phyloP scores from a whole-genome alignment of 2,888 invertebrate genomes.

The Thereva unica region DNA sequence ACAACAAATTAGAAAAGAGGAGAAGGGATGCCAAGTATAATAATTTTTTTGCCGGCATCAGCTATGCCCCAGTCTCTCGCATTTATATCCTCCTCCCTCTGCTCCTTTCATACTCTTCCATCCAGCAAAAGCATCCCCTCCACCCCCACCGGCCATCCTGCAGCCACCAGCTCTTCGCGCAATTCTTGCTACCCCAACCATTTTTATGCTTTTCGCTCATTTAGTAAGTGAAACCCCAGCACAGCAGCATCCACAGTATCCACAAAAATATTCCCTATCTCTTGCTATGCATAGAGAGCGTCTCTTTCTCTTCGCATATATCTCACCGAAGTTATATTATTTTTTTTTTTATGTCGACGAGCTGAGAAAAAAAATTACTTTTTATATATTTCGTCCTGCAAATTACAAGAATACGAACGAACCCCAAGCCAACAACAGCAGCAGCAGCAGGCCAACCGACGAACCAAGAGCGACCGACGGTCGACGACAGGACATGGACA shows the following conservation, averaged over 20 bases:
- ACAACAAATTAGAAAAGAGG: conserved; percentile 29
- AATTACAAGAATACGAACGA: conserved; percentile 24
- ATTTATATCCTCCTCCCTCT: not conserved
- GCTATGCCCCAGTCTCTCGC: conserved; percentile 1
- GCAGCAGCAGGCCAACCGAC: not conserved
- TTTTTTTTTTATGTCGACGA: conserved; percentile 8
- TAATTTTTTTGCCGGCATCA: conserved; percentile 19
- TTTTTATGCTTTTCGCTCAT: no score
- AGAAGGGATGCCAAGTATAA: conserved; percentile 23
- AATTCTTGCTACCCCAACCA: no score
- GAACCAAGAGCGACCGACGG: conserved; percentile 8
- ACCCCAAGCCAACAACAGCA: conserved; percentile 7
- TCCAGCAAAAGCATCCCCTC: no score
- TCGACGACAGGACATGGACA: not conserved
- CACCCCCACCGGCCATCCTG: no score
- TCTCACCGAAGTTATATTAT: conserved; percentile 5
- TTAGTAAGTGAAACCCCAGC: no score
- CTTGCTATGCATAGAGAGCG: no score
- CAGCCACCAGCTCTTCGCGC: no score
- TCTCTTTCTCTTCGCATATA: conserved; percentile 1
- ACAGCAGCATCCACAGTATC: no score
- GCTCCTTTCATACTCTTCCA: not conserved
- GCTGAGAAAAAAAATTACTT: conserved; percentile 14
- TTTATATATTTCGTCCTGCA: conserved; percentile 27
- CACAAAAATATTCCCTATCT: no score